Evolutionary conservation across 2,888 invertebrate species (phyloP).

Genomic region (Agriopis marginaria): DNA sequence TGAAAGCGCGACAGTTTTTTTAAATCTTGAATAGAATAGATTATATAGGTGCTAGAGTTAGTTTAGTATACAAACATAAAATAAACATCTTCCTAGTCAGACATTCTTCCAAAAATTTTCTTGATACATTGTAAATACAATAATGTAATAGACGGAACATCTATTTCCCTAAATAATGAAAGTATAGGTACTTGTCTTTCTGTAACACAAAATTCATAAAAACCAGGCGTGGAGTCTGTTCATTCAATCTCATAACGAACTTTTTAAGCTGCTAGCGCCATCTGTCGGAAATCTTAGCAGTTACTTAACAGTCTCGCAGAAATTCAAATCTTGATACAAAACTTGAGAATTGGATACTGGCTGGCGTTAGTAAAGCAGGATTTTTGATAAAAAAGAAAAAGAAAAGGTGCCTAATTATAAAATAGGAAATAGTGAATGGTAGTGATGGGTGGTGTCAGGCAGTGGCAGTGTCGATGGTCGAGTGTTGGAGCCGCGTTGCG

Average conservation of each 20-base stretch:
- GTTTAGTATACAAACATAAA: no score
- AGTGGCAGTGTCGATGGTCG: conserved; percentile 38
- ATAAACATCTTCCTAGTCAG: no score
- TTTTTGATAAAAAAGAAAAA: conserved; percentile 13
- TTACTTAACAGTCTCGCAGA: conserved; percentile 36
- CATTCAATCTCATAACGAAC: neutral
- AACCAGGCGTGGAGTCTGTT: neutral
- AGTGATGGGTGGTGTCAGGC: conserved; percentile 45
- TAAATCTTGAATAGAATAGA: no score
- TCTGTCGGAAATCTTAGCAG: conserved; percentile 44
- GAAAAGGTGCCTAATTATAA: neutral
- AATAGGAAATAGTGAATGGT: conserved; percentile 11
- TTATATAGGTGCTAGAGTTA: no score
- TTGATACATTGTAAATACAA: no score
- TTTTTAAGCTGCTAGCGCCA: conserved; percentile 53
- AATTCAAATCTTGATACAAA: conserved; percentile 14
- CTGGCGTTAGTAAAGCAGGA: neutral
- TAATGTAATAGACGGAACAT: no score
- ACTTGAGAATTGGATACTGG: neutral
- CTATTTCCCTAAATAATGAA: no score
- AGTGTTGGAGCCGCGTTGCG: conserved; percentile 67
- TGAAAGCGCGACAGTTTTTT: no score
- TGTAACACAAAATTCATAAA: no score
- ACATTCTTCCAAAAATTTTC: no score
- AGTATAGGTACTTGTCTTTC: no score